Conservation (phyloP, 64 coral and sea anemone species). For the Platygyra sinensis region DNA sequence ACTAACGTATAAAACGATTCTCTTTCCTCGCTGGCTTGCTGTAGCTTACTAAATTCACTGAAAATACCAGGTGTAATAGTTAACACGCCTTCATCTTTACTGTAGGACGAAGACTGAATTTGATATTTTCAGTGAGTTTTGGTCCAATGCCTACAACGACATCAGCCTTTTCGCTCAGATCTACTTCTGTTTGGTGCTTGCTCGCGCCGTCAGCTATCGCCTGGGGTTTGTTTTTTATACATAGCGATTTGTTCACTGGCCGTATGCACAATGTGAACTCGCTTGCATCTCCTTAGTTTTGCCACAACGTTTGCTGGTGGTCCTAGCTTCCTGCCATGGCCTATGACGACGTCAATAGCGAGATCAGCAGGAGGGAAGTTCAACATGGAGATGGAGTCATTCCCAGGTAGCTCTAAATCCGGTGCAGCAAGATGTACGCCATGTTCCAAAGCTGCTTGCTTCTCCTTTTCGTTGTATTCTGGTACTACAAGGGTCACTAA, state of each 20-base stretch:
- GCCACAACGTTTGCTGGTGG: not conserved
- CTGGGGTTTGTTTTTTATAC: not conserved
- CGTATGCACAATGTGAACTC: slow-evolving; percentile 1
- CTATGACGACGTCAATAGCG: not conserved
- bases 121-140: not conserved
- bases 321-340: slow-evolving; percentile 2
- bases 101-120: not conserved
- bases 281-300: not conserved
- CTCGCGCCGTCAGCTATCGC: not conserved
- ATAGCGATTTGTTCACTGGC: slow-evolving; percentile 1
- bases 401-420: not conserved
- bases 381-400: not conserved
- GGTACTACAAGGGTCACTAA: not conserved
- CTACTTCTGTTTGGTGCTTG: not conserved
- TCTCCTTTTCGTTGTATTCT: not conserved
- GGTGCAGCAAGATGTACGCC: not conserved
- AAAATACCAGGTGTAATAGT: not conserved
- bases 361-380: not conserved
- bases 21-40: not conserved
- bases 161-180: not conserved
- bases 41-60: not conserved
- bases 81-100: not conserved
- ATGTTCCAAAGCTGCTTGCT: not conserved
- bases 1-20: not conserved
- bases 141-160: not conserved